phyloP scores from a whole-genome alignment of 2,888 invertebrate species.

The Crematogaster levior region DNA sequence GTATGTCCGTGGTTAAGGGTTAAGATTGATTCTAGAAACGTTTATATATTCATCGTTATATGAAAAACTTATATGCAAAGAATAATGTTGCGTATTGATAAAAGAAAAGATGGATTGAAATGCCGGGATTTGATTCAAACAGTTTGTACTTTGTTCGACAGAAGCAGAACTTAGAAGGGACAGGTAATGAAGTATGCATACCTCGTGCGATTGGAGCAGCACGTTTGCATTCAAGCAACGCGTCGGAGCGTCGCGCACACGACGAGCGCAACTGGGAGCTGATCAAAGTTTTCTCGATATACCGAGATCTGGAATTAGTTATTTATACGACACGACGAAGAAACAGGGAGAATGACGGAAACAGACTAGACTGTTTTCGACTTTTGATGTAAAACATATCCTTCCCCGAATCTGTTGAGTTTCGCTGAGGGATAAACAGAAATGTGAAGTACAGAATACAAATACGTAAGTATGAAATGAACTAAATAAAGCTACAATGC shows the following conservation, averaged over 20 bases:
- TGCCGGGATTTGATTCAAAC: constrained; percentile 41
- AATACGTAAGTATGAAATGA: neutral
- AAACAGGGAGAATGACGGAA: constrained; percentile 55
- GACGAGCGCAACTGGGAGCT: constrained; percentile 68
- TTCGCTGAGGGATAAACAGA: constrained; percentile 12
- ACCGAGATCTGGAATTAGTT: constrained; percentile 81
- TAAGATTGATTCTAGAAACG: neutral
- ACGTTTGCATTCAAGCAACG: constrained; percentile 47
- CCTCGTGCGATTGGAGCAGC: constrained; percentile 61
- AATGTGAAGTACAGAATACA: neutral
- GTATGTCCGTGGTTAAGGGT: too few species aligned
- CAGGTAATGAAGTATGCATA: constrained; percentile 76
- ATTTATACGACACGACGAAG: constrained; percentile 75
- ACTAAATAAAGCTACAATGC: neutral
- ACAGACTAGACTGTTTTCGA: constrained; percentile 13
- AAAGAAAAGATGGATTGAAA: constrained; percentile 34
- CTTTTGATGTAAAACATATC: constrained; percentile 43
- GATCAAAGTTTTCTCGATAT: constrained; percentile 83
- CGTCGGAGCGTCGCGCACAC: constrained; percentile 46
- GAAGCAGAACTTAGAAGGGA: constrained; percentile 63
- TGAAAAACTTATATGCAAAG: constrained; percentile 1
- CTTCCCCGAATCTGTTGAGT: neutral
- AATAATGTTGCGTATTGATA: constrained; percentile 24
- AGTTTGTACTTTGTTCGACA: constrained; percentile 46
- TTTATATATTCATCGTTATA: neutral